Evolutionary conservation across 2,888 invertebrate genomes (phyloP), one percentile per base, ranked within the genome.

Genomic region (Brachyptera putata): DNA sequence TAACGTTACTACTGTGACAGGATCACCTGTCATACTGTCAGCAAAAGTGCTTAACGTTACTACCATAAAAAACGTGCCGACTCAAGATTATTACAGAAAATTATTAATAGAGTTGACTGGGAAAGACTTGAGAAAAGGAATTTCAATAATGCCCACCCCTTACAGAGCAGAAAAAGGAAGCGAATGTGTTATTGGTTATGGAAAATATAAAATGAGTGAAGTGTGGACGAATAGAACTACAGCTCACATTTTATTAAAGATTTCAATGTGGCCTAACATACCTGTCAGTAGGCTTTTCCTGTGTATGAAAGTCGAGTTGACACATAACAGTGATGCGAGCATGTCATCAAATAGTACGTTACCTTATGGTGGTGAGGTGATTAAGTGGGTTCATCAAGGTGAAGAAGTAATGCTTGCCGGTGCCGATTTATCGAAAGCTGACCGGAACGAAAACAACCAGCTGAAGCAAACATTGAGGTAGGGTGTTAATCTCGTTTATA

Each of bases 381-480:
- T 65, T 24, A 67, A 67, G 60, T 68, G 68, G 68, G 56, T 66
- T 48, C 66, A 68, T 41, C 68, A 67, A 58, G 67, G 66, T 59
- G 63, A 61, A 46, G 55, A 58, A 25, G 66, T 64, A 21, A 57
- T 48, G 30, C 64, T 67, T 37, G 36, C 49, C 57, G 62, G 56
- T 50, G 41, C 7, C 5, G 7, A 11, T 11, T 9, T 34, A 34
- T 9, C 7, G 11, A 34, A 11, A 11, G 11, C 7, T 34, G 7
- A 34, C 11, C 34, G 11, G 16, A 39, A n/a, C n/a, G 39, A 5
- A 5, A 39, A 5, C 39, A 11, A 39, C 4, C n/a, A 14, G n/a
- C 13, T 39, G 16, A 7, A 39, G 16, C 4, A 11, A 39, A 9
- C 16, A 9, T 39, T 39, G 7, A 30, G 39, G 39, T 39, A 39